Evolutionary conservation across 64 coral and sea anemone species (phyloP).

Genomic region (Montipora sp.): DNA sequence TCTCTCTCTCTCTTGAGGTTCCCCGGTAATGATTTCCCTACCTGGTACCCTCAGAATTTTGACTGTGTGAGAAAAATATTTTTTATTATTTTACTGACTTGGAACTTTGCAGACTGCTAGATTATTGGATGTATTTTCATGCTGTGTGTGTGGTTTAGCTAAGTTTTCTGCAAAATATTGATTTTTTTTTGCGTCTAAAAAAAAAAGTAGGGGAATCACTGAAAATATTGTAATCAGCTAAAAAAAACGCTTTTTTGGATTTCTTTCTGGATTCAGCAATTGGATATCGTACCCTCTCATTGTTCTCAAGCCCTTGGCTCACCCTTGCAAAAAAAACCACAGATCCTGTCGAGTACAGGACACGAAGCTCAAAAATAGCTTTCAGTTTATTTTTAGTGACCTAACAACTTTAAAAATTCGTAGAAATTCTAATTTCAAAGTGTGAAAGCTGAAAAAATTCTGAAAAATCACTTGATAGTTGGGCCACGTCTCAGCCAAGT

Average conservation of each 20-base stretch:
- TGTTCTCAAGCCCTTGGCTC: not conserved
- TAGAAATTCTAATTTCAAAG: conserved; percentile 13
- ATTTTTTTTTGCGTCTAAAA: not conserved
- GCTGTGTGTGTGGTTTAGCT: not conserved
- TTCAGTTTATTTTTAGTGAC: conserved; percentile 8
- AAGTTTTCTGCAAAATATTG: too few species aligned
- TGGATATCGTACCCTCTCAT: conserved; percentile 5
- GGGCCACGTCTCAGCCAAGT: not conserved
- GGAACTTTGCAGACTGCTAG: conserved; percentile 1
- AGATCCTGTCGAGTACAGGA: not conserved
- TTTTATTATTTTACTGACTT: not conserved
- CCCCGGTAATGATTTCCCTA: not conserved
- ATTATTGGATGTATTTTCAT: conserved; percentile 8
- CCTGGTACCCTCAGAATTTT: not conserved
- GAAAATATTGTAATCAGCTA: not conserved
- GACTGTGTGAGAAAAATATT: conserved; percentile 8
- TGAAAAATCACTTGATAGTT: conserved; percentile 3
- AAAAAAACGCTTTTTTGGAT: not conserved
- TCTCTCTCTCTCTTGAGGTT: not conserved
- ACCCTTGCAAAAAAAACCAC: not conserved
- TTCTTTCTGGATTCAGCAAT: conserved; percentile 10
- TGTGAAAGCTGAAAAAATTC: not conserved
- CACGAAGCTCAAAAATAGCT: not conserved
- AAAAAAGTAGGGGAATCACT: not conserved
- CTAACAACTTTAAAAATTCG: conserved; percentile 2